A percentile compares a stretch with the other conserved stretches of the same genome.
phyloP scores from a whole-genome alignment of 2,113 vertebrate species.

The Corythaeola cristata region DNA sequence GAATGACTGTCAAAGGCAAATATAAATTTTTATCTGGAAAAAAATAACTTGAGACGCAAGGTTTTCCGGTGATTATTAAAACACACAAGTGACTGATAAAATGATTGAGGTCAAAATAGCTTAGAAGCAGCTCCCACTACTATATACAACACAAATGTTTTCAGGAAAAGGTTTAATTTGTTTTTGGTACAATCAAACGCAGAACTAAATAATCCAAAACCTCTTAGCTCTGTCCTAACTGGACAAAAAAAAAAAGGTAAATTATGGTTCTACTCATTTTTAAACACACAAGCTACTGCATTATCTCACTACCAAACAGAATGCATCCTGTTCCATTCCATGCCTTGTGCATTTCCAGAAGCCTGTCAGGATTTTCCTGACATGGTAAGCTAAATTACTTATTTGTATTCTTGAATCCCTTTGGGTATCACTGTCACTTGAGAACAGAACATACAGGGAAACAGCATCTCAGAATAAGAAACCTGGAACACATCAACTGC shows the following conservation, averaged over 20 bases:
- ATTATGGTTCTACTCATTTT: background rate
- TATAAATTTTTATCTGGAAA: background rate
- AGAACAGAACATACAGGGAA: background rate
- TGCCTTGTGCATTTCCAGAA: background rate
- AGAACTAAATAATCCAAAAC: background rate
- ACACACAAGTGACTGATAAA: background rate
- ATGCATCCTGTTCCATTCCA: background rate
- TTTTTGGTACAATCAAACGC: background rate
- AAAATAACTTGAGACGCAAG: background rate
- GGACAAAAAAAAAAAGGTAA: background rate
- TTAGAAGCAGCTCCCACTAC: background rate
- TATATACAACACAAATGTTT: background rate
- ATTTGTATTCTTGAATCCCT: background rate
- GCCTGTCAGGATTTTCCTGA: background rate
- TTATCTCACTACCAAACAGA: background rate
- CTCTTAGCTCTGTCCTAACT: background rate
- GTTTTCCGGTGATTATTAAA: background rate
- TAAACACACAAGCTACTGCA: background rate
- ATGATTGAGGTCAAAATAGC: background rate
- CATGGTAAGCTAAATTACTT: background rate
- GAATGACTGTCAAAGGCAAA: background rate
- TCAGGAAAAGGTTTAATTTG: too few relatives aligned
- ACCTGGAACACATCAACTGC: background rate
- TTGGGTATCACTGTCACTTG: background rate
- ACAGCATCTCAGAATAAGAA: background rate